A percentile compares a stretch with the other conserved stretches of the same genome.
Evolutionary conservation across 1,140 invertebrate genomes (phyloP).

Genomic region (Drosophila dunni): DNA sequence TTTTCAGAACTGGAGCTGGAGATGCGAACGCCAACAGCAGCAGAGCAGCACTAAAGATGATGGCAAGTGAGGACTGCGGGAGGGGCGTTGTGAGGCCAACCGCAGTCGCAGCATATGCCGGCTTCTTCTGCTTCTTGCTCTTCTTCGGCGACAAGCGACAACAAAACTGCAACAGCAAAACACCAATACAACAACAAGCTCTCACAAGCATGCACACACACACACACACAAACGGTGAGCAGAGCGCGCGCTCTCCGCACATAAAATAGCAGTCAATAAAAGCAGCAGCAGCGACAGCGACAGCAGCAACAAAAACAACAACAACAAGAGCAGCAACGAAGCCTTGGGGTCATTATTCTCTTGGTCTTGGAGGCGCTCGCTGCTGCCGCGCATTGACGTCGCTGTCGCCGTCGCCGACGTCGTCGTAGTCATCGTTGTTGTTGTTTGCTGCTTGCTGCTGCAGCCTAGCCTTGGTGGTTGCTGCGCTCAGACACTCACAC

Average conservation of each 20-base stretch:
- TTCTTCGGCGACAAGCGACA: constrained; percentile 57
- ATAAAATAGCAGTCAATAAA: constrained; percentile 80
- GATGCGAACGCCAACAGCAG: constrained; percentile 39
- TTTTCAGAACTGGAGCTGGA: constrained; percentile 70
- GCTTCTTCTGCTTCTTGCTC: constrained; percentile 69
- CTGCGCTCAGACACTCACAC: constrained; percentile 61
- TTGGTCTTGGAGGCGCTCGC: constrained; percentile 79
- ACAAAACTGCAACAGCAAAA: constrained; percentile 55
- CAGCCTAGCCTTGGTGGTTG: constrained; percentile 78
- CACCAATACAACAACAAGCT: constrained; percentile 51
- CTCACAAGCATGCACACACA: constrained; percentile 37
- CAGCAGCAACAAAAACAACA: constrained; percentile 48
- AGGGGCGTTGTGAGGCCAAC: constrained; percentile 15
- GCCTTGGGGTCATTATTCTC: constrained; percentile 85
- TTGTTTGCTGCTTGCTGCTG: constrained; percentile 41
- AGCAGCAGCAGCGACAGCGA: constrained; percentile 51
- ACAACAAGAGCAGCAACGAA: constrained; percentile 64
- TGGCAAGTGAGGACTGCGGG: constrained; percentile 3
- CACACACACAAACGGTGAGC: constrained; percentile 32
- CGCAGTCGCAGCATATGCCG: constrained; percentile 76
- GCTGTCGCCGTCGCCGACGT: constrained; percentile 57
- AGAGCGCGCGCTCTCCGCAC: constrained; percentile 56
- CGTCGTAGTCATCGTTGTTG: constrained; percentile 47
- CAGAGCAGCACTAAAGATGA: constrained; percentile 15
- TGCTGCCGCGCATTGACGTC: constrained; percentile 54